phyloP scores from a whole-genome alignment of 2,113 vertebrate genomes.

The Tamias sibiricus region DNA sequence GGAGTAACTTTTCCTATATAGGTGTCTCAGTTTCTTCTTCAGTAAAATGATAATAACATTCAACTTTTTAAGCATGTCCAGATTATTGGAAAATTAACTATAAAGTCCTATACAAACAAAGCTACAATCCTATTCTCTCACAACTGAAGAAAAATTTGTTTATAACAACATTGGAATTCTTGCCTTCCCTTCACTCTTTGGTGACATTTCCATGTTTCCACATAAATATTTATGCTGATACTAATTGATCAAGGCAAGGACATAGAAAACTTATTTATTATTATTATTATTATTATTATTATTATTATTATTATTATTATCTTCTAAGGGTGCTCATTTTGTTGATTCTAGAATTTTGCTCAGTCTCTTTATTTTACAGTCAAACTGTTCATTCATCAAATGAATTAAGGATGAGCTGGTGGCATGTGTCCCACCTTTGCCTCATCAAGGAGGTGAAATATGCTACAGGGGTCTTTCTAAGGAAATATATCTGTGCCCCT shows the following conservation, averaged over 20 bases:
- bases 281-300: no score
- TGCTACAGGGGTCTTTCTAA: not conserved
- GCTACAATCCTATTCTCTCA: not conserved
- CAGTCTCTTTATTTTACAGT: not conserved
- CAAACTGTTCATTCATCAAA: not conserved
- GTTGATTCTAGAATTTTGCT: not conserved
- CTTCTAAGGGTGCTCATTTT: not conserved
- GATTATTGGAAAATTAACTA: not conserved
- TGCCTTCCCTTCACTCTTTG: no score
- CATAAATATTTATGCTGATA: not conserved
- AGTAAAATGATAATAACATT: not conserved
- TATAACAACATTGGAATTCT: not conserved
- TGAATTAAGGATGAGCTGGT: constrained; percentile 14
- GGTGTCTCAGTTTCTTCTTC: not conserved
- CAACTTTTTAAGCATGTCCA: not conserved
- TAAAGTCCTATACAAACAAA: not conserved
- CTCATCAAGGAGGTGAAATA: not conserved
- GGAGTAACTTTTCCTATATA: not conserved
- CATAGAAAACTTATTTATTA: no score
- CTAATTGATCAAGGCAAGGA: not conserved
- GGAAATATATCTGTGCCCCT: not conserved
- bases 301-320: no score
- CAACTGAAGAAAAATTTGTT: not conserved
- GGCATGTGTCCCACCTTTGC: not conserved
- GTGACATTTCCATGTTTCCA: not conserved